Percentiles rank a stretch among this genome's conserved stretches.
These are phyloP conservation scores for Pollicipes pollicipes DNA, from an alignment of 1,140 invertebrate genomes.

Conservation along the genomic window DNA sequence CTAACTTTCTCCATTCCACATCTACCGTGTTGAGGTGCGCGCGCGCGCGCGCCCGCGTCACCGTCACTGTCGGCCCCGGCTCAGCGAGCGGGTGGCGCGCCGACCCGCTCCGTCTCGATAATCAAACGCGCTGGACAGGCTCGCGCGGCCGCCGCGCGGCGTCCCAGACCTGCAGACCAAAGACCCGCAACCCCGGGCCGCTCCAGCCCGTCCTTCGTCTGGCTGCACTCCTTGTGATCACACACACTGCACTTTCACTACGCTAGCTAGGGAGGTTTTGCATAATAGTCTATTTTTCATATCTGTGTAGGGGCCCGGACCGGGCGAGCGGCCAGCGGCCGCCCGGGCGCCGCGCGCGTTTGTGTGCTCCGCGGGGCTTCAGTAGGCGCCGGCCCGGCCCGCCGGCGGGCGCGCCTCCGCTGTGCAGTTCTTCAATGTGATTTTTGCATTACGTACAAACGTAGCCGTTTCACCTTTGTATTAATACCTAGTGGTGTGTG, in stretches of 20 bases:
- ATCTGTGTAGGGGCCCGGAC: neutral
- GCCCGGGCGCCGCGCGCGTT: too few relatives aligned
- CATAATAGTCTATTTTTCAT: conserved; percentile 2
- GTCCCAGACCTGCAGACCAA: too few relatives aligned
- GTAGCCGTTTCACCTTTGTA: neutral
- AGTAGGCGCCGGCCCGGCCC: neutral
- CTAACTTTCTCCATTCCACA: too few relatives aligned
- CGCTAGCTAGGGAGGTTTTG: neutral
- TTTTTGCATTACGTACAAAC: conserved; percentile 2
- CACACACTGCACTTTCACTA: neutral
- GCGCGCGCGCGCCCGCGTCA: too few relatives aligned
- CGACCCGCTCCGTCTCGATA: neutral
- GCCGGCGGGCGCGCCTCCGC: neutral
- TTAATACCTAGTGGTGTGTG: neutral
- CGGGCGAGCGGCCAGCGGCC: too few relatives aligned
- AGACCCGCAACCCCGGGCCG: too few relatives aligned
- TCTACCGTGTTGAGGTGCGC: too few relatives aligned
- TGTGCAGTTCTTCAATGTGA: neutral
- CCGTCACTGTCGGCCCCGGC: too few relatives aligned
- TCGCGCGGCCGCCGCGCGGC: too few relatives aligned
- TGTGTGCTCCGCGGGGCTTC: neutral
- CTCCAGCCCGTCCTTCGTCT: neutral
- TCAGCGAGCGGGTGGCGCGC: too few relatives aligned
- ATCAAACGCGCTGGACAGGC: neutral
- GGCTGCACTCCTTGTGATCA: neutral